A percentile compares a stretch with the other conserved stretches of the same genome.
These are phyloP conservation scores for Drosophila gaucha DNA, from an alignment of 2,888 invertebrate genomes.

Conservation along the genomic window DNA sequence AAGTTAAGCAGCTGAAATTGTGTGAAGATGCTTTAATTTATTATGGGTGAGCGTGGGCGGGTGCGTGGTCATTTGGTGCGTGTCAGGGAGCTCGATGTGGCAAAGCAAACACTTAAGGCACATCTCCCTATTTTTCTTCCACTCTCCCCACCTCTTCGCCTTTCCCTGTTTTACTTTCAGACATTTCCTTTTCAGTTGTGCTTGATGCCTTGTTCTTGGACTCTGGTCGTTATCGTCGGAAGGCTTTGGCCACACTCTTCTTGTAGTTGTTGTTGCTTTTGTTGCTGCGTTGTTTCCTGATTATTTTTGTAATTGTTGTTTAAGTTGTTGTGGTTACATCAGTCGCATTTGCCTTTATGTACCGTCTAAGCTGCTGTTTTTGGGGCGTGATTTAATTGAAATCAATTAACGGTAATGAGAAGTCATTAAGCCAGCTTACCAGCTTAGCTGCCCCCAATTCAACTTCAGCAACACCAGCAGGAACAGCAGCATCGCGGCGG, in stretches of 20 bases:
- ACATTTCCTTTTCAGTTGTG: conserved; percentile 61
- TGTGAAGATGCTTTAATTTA: conserved; percentile 72
- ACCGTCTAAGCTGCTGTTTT: conserved; percentile 55
- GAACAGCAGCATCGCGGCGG: conserved; percentile 25
- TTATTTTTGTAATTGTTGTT: conserved; percentile 75
- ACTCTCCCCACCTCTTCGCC: not conserved
- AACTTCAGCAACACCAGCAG: too few relatives aligned
- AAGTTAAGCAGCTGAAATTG: conserved; percentile 71
- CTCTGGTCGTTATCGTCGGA: conserved; percentile 41
- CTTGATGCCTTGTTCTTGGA: conserved; percentile 19
- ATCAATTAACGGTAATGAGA: conserved; percentile 85
- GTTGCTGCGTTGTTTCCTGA: conserved; percentile 54
- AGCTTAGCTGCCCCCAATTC: conserved; percentile 25
- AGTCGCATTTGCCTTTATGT: conserved; percentile 56
- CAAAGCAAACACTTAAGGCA: conserved; percentile 56
- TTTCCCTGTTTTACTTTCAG: conserved; percentile 51
- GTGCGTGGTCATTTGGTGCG: conserved; percentile 58
- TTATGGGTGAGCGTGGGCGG: conserved; percentile 38
- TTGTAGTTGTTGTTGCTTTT: conserved; percentile 23
- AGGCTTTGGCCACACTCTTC: conserved; percentile 16
- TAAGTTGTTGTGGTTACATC: conserved; percentile 76
- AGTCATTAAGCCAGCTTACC: conserved; percentile 82
- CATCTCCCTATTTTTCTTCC: conserved; percentile 23
- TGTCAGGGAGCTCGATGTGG: conserved; percentile 41
- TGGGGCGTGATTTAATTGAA: conserved; percentile 84